Conservation (phyloP, 2,797 vertebrate genomes). For the Sphaeramia orbicularis region DNA sequence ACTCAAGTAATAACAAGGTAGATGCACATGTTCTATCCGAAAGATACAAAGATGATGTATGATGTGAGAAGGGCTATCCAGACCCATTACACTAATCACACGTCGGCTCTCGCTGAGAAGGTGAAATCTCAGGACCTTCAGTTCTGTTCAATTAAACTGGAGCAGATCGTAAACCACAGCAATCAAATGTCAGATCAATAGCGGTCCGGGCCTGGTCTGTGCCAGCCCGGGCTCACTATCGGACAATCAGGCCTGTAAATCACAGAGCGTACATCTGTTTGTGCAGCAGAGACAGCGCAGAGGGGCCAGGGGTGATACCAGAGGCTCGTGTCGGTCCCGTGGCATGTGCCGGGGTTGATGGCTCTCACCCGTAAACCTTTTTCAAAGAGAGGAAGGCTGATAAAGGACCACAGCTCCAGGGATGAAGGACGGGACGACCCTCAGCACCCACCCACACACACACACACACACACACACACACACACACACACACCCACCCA, state of each 20-base stretch:
- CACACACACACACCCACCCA: no score
- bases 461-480: no score
- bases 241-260: slow-evolving; percentile 44
- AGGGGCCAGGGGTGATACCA: slow-evolving; percentile 2
- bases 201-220: slow-evolving; percentile 7
- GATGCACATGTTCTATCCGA: slow-evolving; percentile 17
- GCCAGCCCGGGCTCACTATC: neutral
- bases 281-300: neutral
- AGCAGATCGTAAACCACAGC: slow-evolving; percentile 50
- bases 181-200: slow-evolving; percentile 50
- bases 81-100: slow-evolving; percentile 62
- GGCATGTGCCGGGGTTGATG: slow-evolving; percentile 17
- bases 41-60: slow-evolving; percentile 32
- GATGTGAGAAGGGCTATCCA: slow-evolving; percentile 31
- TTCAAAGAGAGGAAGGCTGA: slow-evolving; percentile 39
- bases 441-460: no score
- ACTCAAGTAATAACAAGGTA: slow-evolving; percentile 8
- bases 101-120: slow-evolving; percentile 37
- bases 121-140: slow-evolving; percentile 51
- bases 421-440: slow-evolving; percentile 67
- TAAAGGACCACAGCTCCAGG: slow-evolving; percentile 47
- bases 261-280: slow-evolving; percentile 1
- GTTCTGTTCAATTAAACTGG: slow-evolving; percentile 58
- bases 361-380: slow-evolving; percentile 33
- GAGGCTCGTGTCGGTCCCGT: slow-evolving; percentile 12